Base-by-base conservation (phyloP, 2,797 vertebrate species). In the Catostomus latipinnis region DNA sequence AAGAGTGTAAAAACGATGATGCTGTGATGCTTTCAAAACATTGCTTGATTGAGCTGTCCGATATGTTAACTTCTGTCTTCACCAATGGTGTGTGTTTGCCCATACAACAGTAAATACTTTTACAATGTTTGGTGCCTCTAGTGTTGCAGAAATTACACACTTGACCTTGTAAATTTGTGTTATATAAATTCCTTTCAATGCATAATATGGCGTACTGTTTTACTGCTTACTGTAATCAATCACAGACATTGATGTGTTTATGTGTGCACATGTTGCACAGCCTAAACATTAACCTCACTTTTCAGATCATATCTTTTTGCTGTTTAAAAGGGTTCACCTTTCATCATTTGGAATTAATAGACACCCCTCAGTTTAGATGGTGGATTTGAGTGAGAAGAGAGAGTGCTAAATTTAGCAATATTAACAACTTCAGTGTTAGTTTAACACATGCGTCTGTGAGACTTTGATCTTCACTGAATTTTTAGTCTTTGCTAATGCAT, bases 341-440 rank as follows among this genome's bases (percentile, higher is more conserved):
- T 62, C 34, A 61, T 78, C 43, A 61, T 84, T 82, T 74, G 22
- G n/a, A 78, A 82, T 77, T 75, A 75, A 78, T 80, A 14, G 62
- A 34, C 34, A 34, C 34, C 34, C 34, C 34, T 34, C 34, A n/a
- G 14, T 74, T 75, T 78, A 78, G 71, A 81, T 73, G 68, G 62
- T 77, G 14, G 78, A 58, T 76, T 65, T 9, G 61, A 71, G 74
- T 71, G 66, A 75, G 80, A 65, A 65, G 66, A 34, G 22, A 75
- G 67, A 34, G 22, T 72, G 67, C 82, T 76, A 83, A 71, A 86
- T 86, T 75, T 82, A 79, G 83, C 75, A 66, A 49, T 68, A 65
- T 62, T 83, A 78, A 63, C 81, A 83, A 71, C 68, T 73, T 45
- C 67, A 70, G 77, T 63, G 71, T 79, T 82, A 86, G 53, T 86